Base-by-base conservation (phyloP, 2,113 vertebrate species). In the Drymodes brunneopygia region DNA sequence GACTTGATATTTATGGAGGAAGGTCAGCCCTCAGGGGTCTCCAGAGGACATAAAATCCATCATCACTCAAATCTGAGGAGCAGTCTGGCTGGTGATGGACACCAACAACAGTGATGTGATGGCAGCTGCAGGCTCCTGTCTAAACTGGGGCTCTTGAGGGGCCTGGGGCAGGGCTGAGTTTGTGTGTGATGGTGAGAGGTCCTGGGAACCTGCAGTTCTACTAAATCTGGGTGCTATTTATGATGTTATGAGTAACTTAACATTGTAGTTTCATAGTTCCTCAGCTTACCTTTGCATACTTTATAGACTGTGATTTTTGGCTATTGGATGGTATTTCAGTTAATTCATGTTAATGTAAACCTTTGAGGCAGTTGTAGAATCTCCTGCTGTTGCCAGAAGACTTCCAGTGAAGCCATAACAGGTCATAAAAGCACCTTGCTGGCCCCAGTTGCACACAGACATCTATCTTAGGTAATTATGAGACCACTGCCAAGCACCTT, bases 71-170 rank as follows among this genome's bases (percentile, higher is more conserved):
- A 5, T 7, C 35, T 64, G 38, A 45, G 56, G 70, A 51, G 48
- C 42, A 69, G 5, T 24, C 64, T 71, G 45, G 23, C 24, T 40
- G 71, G 9, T 40, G 45, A 45, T 14, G 29, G 35, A 17, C 9
- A 7, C 10, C 44, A 21, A 1, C 27, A 57, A 0, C 11, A 23
- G 22, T 23, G 66, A 15, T 22, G 29, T 12, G 36, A 9, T 44
- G 57, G 44, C 21, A 42, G 23, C 40, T 87, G 65, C 40, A 47
- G 40, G 56, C 54, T 64, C 29, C 48, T 56, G 6, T 8, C 61
- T 31, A 0, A 62, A 2, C 16, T 57, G 36, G 31, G 28, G 44
- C 10, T 44, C 15, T 21, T 0, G 10, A 19, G 16, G 40, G 54
- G 18, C 51, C 22, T 12, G 9, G 33, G 28, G 24, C 23, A 31